Base-by-base conservation (phyloP, 2,113 vertebrate species). In the Paramisgurnus dabryanus region DNA sequence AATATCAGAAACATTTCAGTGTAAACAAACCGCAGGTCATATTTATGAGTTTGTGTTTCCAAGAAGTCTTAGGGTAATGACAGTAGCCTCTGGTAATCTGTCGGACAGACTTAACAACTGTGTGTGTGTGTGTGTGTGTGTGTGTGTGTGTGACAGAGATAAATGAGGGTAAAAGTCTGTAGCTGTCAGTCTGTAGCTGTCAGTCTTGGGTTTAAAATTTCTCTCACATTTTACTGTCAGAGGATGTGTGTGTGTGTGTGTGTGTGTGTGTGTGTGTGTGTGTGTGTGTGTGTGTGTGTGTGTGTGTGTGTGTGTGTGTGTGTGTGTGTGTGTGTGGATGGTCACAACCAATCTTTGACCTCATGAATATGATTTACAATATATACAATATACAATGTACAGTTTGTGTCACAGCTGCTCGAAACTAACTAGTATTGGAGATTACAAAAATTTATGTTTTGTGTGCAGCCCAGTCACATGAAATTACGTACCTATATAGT, bases 71-170 rank as follows among this genome's bases (percentile, higher is more conserved):
- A 49, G 45, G 22, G n/a, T 41, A 17, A 10, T 69, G 70, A 17
- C 70, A 58, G 50, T 11, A 22, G 17, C 70, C 70, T 73, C 53
- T 18, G n/a, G 70, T 73, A 60, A 73, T 73, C 70, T 73, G 53
- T 72, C 34, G 34, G 53, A 5, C 34, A 73, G 57, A 73, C 34
- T 60, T 60, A 58, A 72, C 5, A 12, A 5, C 17, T n/a, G 15
- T 6, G 7, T 17, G 40, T 27, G 47, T 50, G 47, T 69, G 67
- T 15, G n/a, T 27, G 53, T 6, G 27, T 18, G 66, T 67, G 41
- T 45, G 43, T 27, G 67, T 50, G 39, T 58, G 3, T 60, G 58
- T 61, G 58, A n/a, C 15, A 8, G 58, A 64, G 22, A 64, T 64
- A 64, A 64, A 13, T 39, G 22, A 64, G 22, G 22, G 61, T 64